Percentiles rank a stretch among this genome's conserved stretches.
phyloP scores from a whole-genome alignment of 2,888 invertebrate species.

The Homarus gammarus region DNA sequence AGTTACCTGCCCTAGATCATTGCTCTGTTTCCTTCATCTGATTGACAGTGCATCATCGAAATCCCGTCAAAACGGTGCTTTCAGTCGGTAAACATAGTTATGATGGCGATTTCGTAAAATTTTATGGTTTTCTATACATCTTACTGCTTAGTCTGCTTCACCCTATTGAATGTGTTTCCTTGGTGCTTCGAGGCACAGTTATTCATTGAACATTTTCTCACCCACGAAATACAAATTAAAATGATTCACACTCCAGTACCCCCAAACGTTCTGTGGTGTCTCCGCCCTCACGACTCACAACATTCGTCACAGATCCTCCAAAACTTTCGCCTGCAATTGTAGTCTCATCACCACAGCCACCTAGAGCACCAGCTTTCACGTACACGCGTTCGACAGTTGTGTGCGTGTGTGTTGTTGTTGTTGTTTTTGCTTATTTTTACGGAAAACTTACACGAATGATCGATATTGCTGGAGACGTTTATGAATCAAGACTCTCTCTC shows the following conservation, averaged over 20 bases:
- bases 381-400: not conserved
- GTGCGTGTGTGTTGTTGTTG: conserved; percentile 1
- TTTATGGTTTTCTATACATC: not conserved
- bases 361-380: not conserved
- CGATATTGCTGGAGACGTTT: too few species aligned
- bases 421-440: not conserved
- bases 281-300: not conserved
- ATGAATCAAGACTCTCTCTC: not conserved
- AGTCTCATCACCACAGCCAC: not conserved
- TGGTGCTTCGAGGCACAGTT: too few species aligned
- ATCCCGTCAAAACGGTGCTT: not conserved
- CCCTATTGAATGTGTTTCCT: not conserved
- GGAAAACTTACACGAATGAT: too few species aligned
- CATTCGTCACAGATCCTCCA: not conserved
- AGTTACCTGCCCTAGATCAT: not conserved
- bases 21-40: not conserved
- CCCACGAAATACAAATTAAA: not conserved
- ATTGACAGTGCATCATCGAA: not conserved
- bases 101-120: too few species aligned
- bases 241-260: not conserved
- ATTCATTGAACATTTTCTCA: not conserved
- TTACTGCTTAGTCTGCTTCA: not conserved
- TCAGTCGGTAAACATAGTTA: not conserved
- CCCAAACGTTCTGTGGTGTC: too few species aligned
- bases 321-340: not conserved